Evolutionary conservation across 2,888 invertebrate genomes (phyloP).

Genomic region (Leptinotarsa rubiginosa): DNA sequence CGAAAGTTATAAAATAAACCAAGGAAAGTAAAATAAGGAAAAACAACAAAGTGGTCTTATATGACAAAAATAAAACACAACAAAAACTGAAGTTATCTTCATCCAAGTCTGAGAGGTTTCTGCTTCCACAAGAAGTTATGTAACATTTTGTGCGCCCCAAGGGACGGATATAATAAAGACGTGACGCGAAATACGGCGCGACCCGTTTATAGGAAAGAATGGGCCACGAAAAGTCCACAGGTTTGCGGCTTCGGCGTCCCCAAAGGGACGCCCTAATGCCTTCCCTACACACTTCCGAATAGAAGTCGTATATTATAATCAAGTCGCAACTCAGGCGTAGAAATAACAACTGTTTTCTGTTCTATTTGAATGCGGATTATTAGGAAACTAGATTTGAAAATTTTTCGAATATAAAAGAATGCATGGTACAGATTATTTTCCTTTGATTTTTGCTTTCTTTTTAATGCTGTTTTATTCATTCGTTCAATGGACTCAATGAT

Average conservation of each 20-base stretch:
- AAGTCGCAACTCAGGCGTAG: slow-evolving; percentile 55
- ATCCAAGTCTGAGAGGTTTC: slow-evolving; percentile 59
- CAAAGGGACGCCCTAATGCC: slow-evolving; percentile 57
- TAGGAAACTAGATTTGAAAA: background rate
- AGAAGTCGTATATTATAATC: slow-evolving; percentile 61
- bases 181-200: slow-evolving; percentile 66
- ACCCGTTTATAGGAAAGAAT: slow-evolving; percentile 65
- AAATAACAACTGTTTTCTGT: slow-evolving; percentile 49
- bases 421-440: no score
- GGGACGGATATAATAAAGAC: slow-evolving; percentile 68
- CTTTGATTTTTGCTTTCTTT: no score
- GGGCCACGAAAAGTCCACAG: slow-evolving; percentile 49
- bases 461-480: no score
- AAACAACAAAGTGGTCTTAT: slow-evolving; percentile 19
- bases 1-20: background rate
- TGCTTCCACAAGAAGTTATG: slow-evolving; percentile 68
- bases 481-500: no score
- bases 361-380: background rate
- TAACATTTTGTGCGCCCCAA: slow-evolving; percentile 66
- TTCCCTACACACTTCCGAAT: slow-evolving; percentile 58
- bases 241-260: slow-evolving; percentile 59
- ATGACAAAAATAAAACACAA: slow-evolving; percentile 59
- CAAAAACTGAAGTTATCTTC: slow-evolving; percentile 59
- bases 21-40: background rate
- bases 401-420: no score